phyloP scores from a whole-genome alignment of 2,797 vertebrate genomes.

The Notolabrus celidotus region DNA sequence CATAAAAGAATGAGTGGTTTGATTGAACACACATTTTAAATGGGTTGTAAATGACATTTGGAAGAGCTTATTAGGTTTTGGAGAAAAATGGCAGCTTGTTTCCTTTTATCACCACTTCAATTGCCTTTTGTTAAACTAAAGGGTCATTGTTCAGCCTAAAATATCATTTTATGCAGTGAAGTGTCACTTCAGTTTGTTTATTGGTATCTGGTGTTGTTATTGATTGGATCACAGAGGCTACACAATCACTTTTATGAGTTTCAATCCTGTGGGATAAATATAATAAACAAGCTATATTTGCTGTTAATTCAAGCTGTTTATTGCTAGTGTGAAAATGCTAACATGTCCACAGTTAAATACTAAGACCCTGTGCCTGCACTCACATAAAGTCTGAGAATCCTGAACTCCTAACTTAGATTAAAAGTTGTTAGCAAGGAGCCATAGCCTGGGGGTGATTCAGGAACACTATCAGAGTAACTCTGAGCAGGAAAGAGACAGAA shows the following conservation, averaged over 20 bases:
- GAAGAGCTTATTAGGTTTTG: constrained; percentile 23
- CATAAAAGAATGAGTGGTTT: constrained; percentile 20
- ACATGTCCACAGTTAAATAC: too few relatives aligned
- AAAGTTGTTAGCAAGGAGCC: too few relatives aligned
- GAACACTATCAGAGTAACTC: too few relatives aligned
- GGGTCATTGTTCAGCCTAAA: background rate
- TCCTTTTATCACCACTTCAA: constrained; percentile 31
- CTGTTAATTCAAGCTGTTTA: background rate
- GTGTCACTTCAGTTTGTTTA: constrained; percentile 4
- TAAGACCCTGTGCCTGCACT: too few relatives aligned
- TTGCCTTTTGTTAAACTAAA: constrained; percentile 32
- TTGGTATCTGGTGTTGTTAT: constrained; percentile 3
- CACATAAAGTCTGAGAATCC: too few relatives aligned
- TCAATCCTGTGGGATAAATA: background rate
- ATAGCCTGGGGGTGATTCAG: too few relatives aligned
- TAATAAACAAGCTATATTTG: background rate
- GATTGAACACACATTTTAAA: constrained; percentile 34
- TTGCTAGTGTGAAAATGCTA: too few relatives aligned
- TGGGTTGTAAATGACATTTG: constrained; percentile 31
- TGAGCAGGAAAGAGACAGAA: too few relatives aligned
- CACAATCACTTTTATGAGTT: constrained; percentile 5
- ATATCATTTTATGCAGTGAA: constrained; percentile 8
- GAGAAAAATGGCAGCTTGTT: constrained; percentile 17
- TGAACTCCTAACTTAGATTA: too few relatives aligned
- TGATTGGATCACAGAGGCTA: constrained; percentile 10